Percentiles rank a stretch among this genome's conserved stretches.
Evolutionary conservation across 2,113 vertebrate genomes (phyloP).

Genomic region (Redunca redunca): DNA sequence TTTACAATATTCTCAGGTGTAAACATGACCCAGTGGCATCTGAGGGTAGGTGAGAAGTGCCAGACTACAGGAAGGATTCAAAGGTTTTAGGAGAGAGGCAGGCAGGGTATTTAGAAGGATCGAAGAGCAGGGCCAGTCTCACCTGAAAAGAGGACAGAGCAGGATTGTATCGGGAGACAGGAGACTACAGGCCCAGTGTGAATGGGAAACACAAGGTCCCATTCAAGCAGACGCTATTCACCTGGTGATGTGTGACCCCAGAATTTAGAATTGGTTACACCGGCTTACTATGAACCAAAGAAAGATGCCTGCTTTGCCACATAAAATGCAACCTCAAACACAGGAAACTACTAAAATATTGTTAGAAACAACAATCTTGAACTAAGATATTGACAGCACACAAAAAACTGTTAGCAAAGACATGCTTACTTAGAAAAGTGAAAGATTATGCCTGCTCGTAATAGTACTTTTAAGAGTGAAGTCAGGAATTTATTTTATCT

Average conservation of each 20-base stretch:
- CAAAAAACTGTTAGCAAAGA: neutral
- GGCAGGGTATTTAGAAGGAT: neutral
- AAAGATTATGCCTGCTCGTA: constrained; percentile 59
- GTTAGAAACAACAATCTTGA: neutral
- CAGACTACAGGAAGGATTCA: neutral
- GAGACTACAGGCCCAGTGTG: neutral
- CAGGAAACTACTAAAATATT: constrained; percentile 1
- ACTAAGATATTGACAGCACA: constrained; percentile 37
- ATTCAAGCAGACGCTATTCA: neutral
- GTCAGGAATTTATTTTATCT: constrained; percentile 75
- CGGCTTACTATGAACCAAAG: constrained; percentile 32
- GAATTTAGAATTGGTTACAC: neutral
- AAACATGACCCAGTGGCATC: neutral
- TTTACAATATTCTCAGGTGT: neutral
- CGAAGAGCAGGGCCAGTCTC: neutral
- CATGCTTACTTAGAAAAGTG: constrained; percentile 44
- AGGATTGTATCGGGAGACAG: neutral
- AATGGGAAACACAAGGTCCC: neutral
- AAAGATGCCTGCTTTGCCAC: neutral
- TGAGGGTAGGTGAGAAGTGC: neutral
- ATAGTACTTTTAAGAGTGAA: constrained; percentile 71
- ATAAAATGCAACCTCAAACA: constrained; percentile 40
- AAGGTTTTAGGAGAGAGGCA: neutral
- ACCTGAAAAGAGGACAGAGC: neutral
- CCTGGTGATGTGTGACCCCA: constrained; percentile 25